phyloP scores from a whole-genome alignment of 2,113 vertebrate species.

The Amphiprion percula region DNA sequence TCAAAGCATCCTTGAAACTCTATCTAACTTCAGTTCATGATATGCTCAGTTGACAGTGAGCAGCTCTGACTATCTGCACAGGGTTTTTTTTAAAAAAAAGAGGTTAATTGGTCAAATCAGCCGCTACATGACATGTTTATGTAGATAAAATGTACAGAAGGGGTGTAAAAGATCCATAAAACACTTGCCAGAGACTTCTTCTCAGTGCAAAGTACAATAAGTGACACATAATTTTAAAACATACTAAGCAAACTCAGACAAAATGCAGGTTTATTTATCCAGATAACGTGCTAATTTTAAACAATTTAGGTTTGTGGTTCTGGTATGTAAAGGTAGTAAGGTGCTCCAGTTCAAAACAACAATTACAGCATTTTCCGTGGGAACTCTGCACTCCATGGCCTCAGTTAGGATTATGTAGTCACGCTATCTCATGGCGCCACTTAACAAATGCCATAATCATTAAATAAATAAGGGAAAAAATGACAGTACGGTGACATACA shows the following conservation, averaged over 20 bases:
- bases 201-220: conserved; percentile 13
- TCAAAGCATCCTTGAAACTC: conserved; percentile 54
- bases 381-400: conserved; percentile 54
- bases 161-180: conserved; percentile 42
- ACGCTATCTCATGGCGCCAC: conserved; percentile 65
- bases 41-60: conserved; percentile 27
- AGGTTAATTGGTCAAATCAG: conserved; percentile 9
- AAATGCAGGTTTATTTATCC: conserved; percentile 1
- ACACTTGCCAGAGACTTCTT: conserved; percentile 6
- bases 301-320: conserved; percentile 26
- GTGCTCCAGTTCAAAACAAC: conserved; percentile 66
- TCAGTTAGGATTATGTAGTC: conserved; percentile 71
- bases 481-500: conserved; percentile 44
- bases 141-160: conserved; percentile 30
- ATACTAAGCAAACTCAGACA: background rate
- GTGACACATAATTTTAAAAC: background rate
- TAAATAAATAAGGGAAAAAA: conserved; percentile 66
- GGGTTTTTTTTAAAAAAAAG: background rate
- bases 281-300: conserved; percentile 43
- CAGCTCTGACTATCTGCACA: background rate
- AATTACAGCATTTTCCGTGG: conserved; percentile 65
- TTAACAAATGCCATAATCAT: conserved; percentile 65
- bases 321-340: conserved; percentile 5
- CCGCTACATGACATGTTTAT: conserved; percentile 1
- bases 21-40: conserved; percentile 24